These are phyloP conservation scores for Adoxophyes honmai DNA, from an alignment of 1,140 invertebrate genomes.

Conservation along the genomic window DNA sequence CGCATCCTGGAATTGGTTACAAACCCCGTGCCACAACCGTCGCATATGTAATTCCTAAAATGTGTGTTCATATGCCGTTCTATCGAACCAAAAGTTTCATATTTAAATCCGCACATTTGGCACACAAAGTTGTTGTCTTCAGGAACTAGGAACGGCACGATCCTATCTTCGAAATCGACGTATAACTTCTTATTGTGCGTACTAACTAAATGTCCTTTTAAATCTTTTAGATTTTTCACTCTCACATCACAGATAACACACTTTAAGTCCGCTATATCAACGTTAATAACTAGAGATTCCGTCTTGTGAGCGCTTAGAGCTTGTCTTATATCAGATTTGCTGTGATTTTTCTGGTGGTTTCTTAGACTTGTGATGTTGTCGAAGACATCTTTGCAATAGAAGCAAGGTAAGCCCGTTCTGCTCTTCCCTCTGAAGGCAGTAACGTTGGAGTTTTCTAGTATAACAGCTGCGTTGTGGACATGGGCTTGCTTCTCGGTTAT, in stretches of 20 bases:
- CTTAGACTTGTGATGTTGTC: slow-evolving; percentile 27
- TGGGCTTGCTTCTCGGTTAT: slow-evolving; percentile 30
- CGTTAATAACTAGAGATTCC: slow-evolving; percentile 37
- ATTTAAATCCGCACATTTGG: slow-evolving; percentile 36
- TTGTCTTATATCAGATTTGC: slow-evolving; percentile 33
- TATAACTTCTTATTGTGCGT: slow-evolving; percentile 38
- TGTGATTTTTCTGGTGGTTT: slow-evolving; percentile 31
- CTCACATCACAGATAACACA: slow-evolving; percentile 36
- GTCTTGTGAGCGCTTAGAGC: slow-evolving; percentile 19
- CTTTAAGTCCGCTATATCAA: slow-evolving; percentile 38
- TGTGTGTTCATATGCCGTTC: slow-evolving; percentile 55
- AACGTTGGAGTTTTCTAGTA: slow-evolving; percentile 41
- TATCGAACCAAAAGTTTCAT: slow-evolving; percentile 39
- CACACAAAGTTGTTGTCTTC: slow-evolving; percentile 34
- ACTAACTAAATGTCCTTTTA: slow-evolving; percentile 38
- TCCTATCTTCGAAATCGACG: slow-evolving; percentile 31
- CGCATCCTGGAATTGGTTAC: slow-evolving; percentile 41
- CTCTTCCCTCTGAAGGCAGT: slow-evolving; percentile 39
- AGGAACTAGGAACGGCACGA: slow-evolving; percentile 38
- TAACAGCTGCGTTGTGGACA: slow-evolving; percentile 28
- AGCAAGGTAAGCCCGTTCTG: slow-evolving; percentile 31
- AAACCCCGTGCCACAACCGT: slow-evolving; percentile 44
- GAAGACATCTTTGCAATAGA: slow-evolving; percentile 36
- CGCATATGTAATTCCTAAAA: slow-evolving; percentile 51
- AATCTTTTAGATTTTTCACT: slow-evolving; percentile 30